A percentile compares a stretch with the other conserved stretches of the same genome.
phyloP scores from a whole-genome alignment of 2,888 invertebrate species.

The Tachina lurida region DNA sequence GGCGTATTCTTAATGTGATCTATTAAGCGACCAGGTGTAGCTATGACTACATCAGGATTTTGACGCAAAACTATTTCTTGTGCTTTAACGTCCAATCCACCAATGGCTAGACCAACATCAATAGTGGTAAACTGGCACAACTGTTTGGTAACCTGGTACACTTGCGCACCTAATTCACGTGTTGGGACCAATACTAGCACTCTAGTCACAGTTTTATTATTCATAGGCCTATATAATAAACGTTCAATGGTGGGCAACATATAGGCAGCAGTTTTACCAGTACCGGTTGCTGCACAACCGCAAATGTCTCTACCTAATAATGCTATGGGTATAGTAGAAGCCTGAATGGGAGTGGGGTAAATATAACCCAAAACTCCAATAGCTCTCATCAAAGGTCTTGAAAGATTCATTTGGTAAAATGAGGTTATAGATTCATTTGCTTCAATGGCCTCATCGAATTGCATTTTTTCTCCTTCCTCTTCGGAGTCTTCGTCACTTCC shows the following conservation, averaged over 20 bases:
- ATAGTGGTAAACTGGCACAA: conserved; percentile 93
- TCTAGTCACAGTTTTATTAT: conserved; percentile 87
- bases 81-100: conserved; percentile 93
- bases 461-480: conserved; percentile 83
- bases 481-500: conserved; percentile 82
- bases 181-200: conserved; percentile 98
- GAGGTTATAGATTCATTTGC: conserved; percentile 87
- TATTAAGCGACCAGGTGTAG: conserved; percentile 98
- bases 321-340: conserved; percentile 96
- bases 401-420: conserved; percentile 98
- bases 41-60: conserved; percentile 98
- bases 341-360: conserved; percentile 98
- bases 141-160: conserved; percentile 96
- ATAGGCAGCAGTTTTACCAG: conserved; percentile 99
- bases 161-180: conserved; percentile 98
- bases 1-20: conserved; percentile 98
- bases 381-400: conserved; percentile 95
- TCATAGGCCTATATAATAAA: conserved; percentile 92
- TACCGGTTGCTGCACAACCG: conserved; percentile 99
- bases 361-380: conserved; percentile 94
- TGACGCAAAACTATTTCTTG: conserved; percentile 92
- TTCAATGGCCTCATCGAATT: conserved; percentile 86
- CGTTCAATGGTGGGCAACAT: conserved; percentile 98
- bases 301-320: conserved; percentile 96
- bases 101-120: conserved; percentile 92